Evolutionary conservation across 2,888 invertebrate genomes (phyloP), one percentile per base, ranked within the genome.

Genomic region (Tinea trinotella): DNA sequence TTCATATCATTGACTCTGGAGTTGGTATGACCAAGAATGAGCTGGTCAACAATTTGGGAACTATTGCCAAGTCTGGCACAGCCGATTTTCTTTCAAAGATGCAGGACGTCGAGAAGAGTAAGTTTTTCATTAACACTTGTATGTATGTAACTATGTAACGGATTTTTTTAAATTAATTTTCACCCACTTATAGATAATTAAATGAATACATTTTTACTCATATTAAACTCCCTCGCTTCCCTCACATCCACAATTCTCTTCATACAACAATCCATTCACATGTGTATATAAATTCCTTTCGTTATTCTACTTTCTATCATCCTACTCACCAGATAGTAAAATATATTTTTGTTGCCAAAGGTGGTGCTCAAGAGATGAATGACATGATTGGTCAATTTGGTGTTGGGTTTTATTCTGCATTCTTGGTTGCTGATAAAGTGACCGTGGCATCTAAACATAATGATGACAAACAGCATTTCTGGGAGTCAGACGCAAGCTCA

Each of bases 311-410:
- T n/a, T n/a, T n/a, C n/a, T n/a, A n/a, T n/a, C n/a, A n/a, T n/a
- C n/a, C n/a, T n/a, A n/a, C n/a, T n/a, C n/a, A n/a, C n/a, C n/a
- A n/a, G n/a, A 22, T 22, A 22, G 22, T 22, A 22, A 22, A 22
- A 5, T 22, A 7, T 22, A 22, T 22, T 22, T 22, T 22, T 5
- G 22, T 13, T 12, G 3, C 13, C 6, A 20, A 12, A 88, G 62
- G 66, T 57, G 69, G 62, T 61, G 67, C 70, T 35, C 90, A 91
- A 68, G 96, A 97, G 71, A 90, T 95, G 85, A 96, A 93, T 73
- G 99, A 99, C 82, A 94, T 99, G 92, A 99, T 99, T 82, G 99
- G 99, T 3, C 98, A 98, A 83, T 99, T 99, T 86, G 99, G 99
- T 72, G 99, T 99, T 61, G 99, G 99, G 57, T 99, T 99, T 87